Percentiles rank a stretch among this genome's conserved stretches.
phyloP scores from a whole-genome alignment of 2,113 vertebrate species.

The Aegithalos caudatus region DNA sequence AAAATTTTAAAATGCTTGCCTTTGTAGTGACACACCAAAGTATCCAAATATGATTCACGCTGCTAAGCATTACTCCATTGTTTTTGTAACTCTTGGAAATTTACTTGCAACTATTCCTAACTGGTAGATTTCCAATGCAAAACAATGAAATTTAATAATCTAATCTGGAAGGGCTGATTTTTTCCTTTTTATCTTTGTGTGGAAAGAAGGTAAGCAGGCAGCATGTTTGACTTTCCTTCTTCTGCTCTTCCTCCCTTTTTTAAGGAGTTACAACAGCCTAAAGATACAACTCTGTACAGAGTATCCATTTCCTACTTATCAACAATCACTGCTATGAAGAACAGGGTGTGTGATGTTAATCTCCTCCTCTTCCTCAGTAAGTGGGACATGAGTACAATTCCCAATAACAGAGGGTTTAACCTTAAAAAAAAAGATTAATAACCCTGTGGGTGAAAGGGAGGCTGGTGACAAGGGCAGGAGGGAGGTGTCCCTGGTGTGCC shows the following conservation, averaged over 20 bases:
- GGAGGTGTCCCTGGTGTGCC: neutral
- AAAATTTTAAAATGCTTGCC: neutral
- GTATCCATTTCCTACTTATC: neutral
- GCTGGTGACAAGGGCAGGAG: neutral
- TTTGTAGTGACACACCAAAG: neutral
- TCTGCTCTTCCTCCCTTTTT: neutral
- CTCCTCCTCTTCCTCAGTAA: neutral
- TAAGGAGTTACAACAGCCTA: neutral
- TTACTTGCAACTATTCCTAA: neutral
- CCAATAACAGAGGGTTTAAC: neutral
- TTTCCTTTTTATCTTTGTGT: neutral
- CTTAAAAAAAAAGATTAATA: neutral
- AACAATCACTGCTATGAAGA: rapidly evolving
- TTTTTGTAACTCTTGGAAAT: neutral
- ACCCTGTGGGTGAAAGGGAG: neutral
- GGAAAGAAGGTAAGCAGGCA: neutral
- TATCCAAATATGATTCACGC: neutral
- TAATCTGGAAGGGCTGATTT: neutral
- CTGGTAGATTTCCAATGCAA: neutral
- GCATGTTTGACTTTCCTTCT: neutral
- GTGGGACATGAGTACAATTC: neutral
- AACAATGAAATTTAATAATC: neutral
- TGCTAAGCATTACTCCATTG: neutral
- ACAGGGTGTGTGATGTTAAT: neutral
- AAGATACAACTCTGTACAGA: neutral